Conservation (phyloP, 2,888 invertebrate species). For the Drosophila infuscata region DNA sequence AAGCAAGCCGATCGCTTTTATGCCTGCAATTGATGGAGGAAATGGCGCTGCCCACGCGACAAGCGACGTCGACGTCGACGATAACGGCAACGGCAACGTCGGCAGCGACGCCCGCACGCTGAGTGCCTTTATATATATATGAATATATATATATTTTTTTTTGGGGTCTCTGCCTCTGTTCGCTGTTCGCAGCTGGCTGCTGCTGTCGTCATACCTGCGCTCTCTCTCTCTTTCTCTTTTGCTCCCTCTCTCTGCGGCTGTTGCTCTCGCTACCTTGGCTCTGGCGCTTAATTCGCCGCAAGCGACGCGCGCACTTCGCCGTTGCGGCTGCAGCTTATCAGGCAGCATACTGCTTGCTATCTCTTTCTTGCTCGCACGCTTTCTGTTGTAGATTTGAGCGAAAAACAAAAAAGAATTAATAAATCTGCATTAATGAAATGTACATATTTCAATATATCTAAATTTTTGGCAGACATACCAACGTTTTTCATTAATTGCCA, state of each 20-base stretch:
- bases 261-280: slow-evolving; percentile 4
- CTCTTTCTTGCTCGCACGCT: slow-evolving; percentile 17
- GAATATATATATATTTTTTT: slow-evolving; percentile 1
- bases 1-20: slow-evolving; percentile 34
- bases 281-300: slow-evolving; percentile 49
- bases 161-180: slow-evolving; percentile 22
- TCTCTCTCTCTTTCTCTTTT: slow-evolving; percentile 1
- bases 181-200: slow-evolving; percentile 6
- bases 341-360: slow-evolving; percentile 21
- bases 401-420: slow-evolving; percentile 37
- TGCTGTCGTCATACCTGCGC: slow-evolving; percentile 55
- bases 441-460: slow-evolving; percentile 50
- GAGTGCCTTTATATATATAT: slow-evolving; percentile 10
- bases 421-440: slow-evolving; percentile 60
- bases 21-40: slow-evolving; percentile 51
- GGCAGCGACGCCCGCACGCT: slow-evolving; percentile 48
- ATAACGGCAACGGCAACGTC: slow-evolving; percentile 9
- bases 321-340: slow-evolving; percentile 42
- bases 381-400: slow-evolving; percentile 6
- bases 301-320: slow-evolving; percentile 51
- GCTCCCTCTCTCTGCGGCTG: neutral
- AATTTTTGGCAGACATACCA: slow-evolving; percentile 55
- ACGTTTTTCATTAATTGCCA: slow-evolving; percentile 64
- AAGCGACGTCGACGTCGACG: slow-evolving; percentile 33
- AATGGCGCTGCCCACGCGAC: slow-evolving; percentile 63